A percentile compares a stretch with the other conserved stretches of the same genome.
Conservation (phyloP, 2,113 vertebrate genomes). For the Hyperopisus bebe region DNA sequence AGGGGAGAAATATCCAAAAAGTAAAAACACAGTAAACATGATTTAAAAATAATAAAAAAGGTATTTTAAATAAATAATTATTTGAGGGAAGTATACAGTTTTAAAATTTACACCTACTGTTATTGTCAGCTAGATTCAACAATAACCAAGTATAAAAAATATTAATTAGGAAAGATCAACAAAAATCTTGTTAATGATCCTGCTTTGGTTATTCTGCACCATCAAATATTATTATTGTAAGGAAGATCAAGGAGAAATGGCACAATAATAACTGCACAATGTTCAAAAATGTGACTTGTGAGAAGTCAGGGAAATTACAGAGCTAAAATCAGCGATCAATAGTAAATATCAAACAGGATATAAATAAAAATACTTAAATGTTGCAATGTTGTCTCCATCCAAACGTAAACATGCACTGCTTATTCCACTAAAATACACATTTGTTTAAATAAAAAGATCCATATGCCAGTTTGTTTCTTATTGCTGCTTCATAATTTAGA, state of each 20-base stretch:
- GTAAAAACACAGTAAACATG: background rate
- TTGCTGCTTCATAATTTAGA: conserved; percentile 8
- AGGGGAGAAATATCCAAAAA: background rate
- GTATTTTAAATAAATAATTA: background rate
- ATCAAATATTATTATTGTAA: conserved; percentile 2
- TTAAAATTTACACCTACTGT: background rate
- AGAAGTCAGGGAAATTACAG: background rate
- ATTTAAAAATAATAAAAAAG: background rate
- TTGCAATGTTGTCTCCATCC: conserved; percentile 5
- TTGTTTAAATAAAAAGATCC: background rate
- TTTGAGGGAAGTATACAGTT: background rate
- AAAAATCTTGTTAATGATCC: background rate
- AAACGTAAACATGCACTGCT: conserved; percentile 4
- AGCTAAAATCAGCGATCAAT: background rate
- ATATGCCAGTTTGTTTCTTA: conserved; percentile 5
- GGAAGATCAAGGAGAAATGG: background rate
- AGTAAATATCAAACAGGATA: background rate
- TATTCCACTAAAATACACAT: background rate
- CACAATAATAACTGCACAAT: background rate
- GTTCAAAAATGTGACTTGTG: background rate
- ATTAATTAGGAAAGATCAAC: background rate
- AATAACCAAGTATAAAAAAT: background rate
- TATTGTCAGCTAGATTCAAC: background rate
- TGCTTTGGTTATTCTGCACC: conserved; percentile 9
- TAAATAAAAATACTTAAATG: background rate